These are phyloP conservation scores for Molanna angustata DNA, from an alignment of 2,888 invertebrate species.

Conservation along the genomic window DNA sequence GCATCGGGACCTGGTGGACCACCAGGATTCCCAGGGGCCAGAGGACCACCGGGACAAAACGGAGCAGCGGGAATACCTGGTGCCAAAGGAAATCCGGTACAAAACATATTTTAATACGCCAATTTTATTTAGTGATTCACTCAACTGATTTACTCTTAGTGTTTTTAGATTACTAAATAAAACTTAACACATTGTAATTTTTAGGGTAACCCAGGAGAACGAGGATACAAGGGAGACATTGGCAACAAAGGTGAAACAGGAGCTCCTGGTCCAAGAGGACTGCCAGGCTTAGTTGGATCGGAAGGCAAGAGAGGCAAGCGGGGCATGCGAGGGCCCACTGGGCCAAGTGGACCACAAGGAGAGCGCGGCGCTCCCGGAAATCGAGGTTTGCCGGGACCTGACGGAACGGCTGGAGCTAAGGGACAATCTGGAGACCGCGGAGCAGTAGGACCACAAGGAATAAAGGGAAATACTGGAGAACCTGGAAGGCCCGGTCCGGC, in stretches of 20 bases:
- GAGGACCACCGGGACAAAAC: constrained; percentile 71
- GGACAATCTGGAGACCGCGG: constrained; percentile 71
- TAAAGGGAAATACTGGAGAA: constrained; percentile 62
- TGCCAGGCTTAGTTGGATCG: constrained; percentile 70
- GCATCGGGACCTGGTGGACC: constrained; percentile 68
- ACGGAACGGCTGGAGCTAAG: constrained; percentile 64
- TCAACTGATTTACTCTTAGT: too few species aligned
- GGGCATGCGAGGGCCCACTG: constrained; percentile 73
- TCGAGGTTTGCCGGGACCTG: constrained; percentile 71
- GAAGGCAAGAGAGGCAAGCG: constrained; percentile 82
- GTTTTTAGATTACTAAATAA: too few species aligned
- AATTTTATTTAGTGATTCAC: too few species aligned
- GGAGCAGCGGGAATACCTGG: constrained; percentile 75
- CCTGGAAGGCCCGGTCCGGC: constrained; percentile 64
- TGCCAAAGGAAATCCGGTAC: constrained; percentile 71
- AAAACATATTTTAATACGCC: too few species aligned
- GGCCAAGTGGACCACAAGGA: constrained; percentile 68
- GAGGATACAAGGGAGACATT: constrained; percentile 75
- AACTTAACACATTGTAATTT: too few species aligned
- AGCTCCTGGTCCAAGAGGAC: constrained; percentile 67
- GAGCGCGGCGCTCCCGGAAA: constrained; percentile 67
- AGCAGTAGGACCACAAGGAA: constrained; percentile 38
- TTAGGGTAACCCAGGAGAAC: constrained; percentile 73
- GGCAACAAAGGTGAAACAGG: constrained; percentile 78
- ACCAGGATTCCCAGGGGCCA: constrained; percentile 79